Evolutionary conservation across 2,797 vertebrate species (phyloP).

Genomic region (Lepidocolaptes lacrymiger): DNA sequence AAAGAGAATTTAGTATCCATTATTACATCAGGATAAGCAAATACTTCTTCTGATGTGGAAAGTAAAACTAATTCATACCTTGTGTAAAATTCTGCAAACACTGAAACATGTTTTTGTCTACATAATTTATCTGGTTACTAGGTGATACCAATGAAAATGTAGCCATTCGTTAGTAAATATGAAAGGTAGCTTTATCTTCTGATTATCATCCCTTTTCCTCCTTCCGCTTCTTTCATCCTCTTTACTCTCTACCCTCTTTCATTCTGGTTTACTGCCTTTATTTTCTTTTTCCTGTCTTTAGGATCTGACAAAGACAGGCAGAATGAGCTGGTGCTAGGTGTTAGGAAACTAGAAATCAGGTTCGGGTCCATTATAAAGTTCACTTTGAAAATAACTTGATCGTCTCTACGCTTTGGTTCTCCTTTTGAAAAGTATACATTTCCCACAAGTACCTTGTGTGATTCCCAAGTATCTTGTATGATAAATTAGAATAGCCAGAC

Average conservation of each 20-base stretch:
- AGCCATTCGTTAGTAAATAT: not conserved
- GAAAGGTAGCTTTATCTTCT: not conserved
- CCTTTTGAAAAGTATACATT: not conserved
- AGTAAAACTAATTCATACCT: not conserved
- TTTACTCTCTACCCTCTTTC: not conserved
- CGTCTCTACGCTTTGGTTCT: not conserved
- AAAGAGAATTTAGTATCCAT: not conserved
- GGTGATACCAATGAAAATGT: not conserved
- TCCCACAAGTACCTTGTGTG: not conserved
- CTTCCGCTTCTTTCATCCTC: not conserved
- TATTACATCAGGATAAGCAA: not conserved
- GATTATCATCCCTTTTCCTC: not conserved
- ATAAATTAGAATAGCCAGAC: not conserved
- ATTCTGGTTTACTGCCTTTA: not conserved
- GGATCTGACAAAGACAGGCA: not conserved
- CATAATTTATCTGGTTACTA: not conserved
- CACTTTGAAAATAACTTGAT: not conserved
- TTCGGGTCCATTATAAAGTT: not conserved
- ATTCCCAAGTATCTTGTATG: not conserved
- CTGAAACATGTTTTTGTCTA: not conserved
- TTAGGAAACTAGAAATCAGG: not conserved
- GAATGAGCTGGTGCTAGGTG: not conserved
- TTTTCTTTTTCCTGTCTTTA: not conserved
- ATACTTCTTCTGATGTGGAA: not conserved
- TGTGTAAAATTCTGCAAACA: not conserved